These are phyloP conservation scores for Kryphioiulus occultus DNA, from an alignment of 2,888 invertebrate genomes.

Conservation along the genomic window DNA sequence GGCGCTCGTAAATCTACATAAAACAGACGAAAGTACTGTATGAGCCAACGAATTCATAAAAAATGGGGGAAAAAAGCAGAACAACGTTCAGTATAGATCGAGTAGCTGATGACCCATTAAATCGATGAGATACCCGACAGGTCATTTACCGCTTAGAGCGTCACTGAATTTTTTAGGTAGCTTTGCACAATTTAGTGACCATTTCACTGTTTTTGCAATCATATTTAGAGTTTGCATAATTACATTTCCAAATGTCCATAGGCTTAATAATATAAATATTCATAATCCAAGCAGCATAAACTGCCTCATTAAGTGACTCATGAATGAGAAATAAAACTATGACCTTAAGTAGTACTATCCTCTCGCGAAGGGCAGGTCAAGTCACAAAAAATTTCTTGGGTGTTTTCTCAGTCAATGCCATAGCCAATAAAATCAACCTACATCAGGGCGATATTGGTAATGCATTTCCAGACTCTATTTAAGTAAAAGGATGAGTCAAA, in stretches of 20 bases:
- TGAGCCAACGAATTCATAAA: not conserved
- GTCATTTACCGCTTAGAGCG: too few species aligned
- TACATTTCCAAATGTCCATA: too few species aligned
- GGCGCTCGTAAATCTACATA: constrained; percentile 45
- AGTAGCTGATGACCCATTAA: too few species aligned
- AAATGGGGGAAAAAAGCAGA: not conserved
- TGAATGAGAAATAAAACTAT: not conserved
- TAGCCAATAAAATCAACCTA: not conserved
- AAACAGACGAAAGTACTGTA: not conserved
- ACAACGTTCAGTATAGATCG: not conserved
- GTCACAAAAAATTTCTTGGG: not conserved
- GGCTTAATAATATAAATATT: too few species aligned
- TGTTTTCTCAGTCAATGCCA: not conserved
- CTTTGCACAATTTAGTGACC: too few species aligned
- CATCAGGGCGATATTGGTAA: not conserved
- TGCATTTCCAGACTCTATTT: not conserved
- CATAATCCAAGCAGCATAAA: too few species aligned
- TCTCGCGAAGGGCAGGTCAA: not conserved
- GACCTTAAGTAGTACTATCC: not conserved
- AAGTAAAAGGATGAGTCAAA: not conserved
- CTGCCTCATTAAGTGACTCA: too few species aligned
- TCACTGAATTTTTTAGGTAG: too few species aligned
- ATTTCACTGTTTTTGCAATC: too few species aligned
- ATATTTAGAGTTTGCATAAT: too few species aligned
- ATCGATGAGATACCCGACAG: too few species aligned